Evolutionary conservation across 2,113 vertebrate species (phyloP).

Genomic region (Rhea americana): DNA sequence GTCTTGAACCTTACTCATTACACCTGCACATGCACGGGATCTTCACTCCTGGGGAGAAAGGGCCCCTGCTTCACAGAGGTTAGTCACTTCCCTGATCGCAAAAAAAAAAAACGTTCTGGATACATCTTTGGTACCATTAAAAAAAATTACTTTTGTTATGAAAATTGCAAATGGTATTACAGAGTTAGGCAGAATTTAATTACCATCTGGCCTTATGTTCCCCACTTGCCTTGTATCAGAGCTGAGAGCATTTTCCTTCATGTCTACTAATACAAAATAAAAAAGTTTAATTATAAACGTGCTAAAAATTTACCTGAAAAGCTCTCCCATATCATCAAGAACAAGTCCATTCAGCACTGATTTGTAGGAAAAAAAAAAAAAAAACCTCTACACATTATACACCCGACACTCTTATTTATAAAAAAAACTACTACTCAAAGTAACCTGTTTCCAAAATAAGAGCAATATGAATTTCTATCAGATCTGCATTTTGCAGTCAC

Average conservation of each 20-base stretch:
- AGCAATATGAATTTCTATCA: not conserved
- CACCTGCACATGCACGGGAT: rapidly evolving
- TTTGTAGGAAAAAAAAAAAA: not conserved
- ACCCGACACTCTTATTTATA: not conserved
- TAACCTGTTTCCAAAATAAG: not conserved
- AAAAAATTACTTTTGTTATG: not conserved
- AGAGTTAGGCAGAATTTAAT: not conserved
- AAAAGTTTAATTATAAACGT: not conserved
- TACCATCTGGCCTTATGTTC: not conserved
- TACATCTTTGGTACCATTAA: not conserved
- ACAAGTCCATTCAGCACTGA: not conserved
- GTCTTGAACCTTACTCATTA: not conserved
- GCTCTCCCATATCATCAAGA: not conserved
- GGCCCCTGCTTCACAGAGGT: not conserved
- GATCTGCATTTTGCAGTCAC: not conserved
- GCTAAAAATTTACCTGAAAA: not conserved
- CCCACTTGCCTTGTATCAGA: not conserved
- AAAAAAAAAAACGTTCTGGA: not conserved
- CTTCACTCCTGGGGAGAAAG: not conserved
- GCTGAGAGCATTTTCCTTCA: not conserved
- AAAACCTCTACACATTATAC: not conserved
- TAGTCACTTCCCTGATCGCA: not conserved
- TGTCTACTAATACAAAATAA: not conserved
- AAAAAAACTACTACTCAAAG: not conserved
- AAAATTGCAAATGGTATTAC: not conserved